Evolutionary conservation across 2,888 invertebrate species (phyloP).

Genomic region (Hyalella azteca): DNA sequence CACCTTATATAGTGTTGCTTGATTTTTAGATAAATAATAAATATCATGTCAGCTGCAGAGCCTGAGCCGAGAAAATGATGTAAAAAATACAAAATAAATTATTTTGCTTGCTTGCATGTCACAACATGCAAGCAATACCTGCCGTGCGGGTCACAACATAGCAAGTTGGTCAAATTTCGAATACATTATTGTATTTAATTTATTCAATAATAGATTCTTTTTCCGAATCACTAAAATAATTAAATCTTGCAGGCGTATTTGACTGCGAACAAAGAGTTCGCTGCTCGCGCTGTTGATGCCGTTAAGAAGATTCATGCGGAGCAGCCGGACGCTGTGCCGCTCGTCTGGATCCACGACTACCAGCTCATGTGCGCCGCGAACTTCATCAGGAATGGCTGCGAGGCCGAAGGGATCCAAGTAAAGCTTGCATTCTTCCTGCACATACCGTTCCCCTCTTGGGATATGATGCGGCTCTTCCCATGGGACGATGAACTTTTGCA

Average conservation of each 20-base stretch:
- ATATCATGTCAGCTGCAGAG: no score
- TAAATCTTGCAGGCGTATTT: conserved; percentile 62
- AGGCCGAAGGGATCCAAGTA: conserved; percentile 59
- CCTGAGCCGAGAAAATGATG: no score
- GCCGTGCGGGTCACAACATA: no score
- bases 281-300: conserved; percentile 62
- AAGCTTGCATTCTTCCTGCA: conserved; percentile 67
- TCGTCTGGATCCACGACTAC: conserved; percentile 68
- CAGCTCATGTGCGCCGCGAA: conserved; percentile 66
- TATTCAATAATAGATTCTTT: no score
- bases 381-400: conserved; percentile 64
- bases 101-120: no score
- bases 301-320: conserved; percentile 61
- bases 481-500: conserved; percentile 66
- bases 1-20: no score
- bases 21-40: no score
- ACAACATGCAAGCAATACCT: no score
- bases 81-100: no score
- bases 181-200: no score
- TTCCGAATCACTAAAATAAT: no score
- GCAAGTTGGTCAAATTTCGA: no score
- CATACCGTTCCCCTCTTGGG: conserved; percentile 67
- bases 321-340: conserved; percentile 62
- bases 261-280: conserved; percentile 63
- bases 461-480: conserved; percentile 65